A percentile compares a stretch with the other conserved stretches of the same genome.
These are phyloP conservation scores for Ptychobarbus kaznakovi DNA, from an alignment of 2,797 vertebrate species.

Conservation along the genomic window DNA sequence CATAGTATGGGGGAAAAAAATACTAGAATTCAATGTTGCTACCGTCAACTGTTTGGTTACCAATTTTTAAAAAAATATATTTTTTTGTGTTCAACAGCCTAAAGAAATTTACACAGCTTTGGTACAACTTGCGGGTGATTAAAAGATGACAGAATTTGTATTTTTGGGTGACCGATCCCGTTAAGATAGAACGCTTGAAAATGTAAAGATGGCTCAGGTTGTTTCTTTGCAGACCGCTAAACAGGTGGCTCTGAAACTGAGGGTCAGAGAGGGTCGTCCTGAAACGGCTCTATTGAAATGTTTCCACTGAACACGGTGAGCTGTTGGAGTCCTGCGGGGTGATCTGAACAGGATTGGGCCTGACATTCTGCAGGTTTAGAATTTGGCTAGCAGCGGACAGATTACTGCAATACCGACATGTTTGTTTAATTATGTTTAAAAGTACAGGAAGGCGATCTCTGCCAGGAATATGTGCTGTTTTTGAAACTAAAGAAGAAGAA, in stretches of 20 bases:
- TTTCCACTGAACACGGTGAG: conserved; percentile 53
- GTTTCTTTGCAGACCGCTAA: conserved; percentile 23
- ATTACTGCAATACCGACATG: conserved; percentile 62
- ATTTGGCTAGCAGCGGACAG: conserved; percentile 54
- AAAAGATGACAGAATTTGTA: neutral
- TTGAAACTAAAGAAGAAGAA: conserved; percentile 48
- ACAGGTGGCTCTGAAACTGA: conserved; percentile 58
- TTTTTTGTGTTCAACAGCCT: neutral
- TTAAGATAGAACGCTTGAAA: neutral
- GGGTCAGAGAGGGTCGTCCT: conserved; percentile 32
- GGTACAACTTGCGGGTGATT: neutral
- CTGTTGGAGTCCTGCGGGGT: conserved; percentile 52
- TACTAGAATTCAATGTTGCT: too few relatives aligned
- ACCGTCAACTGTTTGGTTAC: neutral
- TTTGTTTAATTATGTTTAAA: conserved; percentile 68
- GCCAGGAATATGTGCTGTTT: conserved; percentile 57
- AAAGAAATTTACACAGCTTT: neutral
- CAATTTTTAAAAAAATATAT: neutral
- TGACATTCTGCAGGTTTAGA: conserved; percentile 60
- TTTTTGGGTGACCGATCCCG: neutral
- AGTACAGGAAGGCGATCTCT: conserved; percentile 58
- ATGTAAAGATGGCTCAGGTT: neutral
- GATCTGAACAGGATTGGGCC: conserved; percentile 53
- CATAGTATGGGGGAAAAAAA: neutral
- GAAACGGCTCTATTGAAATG: conserved; percentile 51